A percentile compares a stretch with the other conserved stretches of the same genome.
These are phyloP conservation scores for Aricia artaxerxes DNA, from an alignment of 2,888 invertebrate genomes.

Conservation along the genomic window DNA sequence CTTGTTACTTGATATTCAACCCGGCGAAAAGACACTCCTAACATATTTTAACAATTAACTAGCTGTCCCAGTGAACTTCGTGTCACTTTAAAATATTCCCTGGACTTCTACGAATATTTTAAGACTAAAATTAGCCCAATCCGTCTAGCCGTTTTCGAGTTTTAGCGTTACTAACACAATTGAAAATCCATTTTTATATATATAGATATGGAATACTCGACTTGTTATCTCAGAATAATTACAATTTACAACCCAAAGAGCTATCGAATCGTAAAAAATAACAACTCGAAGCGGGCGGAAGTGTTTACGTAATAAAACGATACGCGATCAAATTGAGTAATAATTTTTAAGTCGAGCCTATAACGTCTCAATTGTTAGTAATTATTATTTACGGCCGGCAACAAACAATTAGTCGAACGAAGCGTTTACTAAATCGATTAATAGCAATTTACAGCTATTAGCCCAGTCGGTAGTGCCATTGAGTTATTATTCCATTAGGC, in stretches of 20 bases:
- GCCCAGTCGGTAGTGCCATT: constrained; percentile 8
- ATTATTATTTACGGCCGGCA: constrained; percentile 25
- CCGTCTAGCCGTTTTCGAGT: no score
- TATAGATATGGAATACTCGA: no score
- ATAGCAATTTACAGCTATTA: constrained; percentile 28
- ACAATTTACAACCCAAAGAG: neutral
- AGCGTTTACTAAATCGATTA: constrained; percentile 29
- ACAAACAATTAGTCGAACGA: constrained; percentile 28
- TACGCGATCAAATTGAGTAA: constrained; percentile 6
- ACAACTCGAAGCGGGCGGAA: neutral
- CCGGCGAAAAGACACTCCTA: no score
- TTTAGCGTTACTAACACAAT: no score
- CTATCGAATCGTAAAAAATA: neutral
- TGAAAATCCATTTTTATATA: no score
- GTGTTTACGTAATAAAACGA: constrained; percentile 9
- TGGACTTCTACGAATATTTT: no score
- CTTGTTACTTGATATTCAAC: no score
- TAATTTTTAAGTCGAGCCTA: constrained; percentile 10
- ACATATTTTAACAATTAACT: no score
- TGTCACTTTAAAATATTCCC: no score
- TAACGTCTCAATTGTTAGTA: constrained; percentile 15
- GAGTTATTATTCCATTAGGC: constrained; percentile 26
- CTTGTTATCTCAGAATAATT: no score
- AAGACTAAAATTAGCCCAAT: no score
- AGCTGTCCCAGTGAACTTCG: no score